A percentile compares a stretch with the other conserved stretches of the same genome.
Conservation (phyloP, 1,140 invertebrate species). For the Ooceraea biroi region DNA sequence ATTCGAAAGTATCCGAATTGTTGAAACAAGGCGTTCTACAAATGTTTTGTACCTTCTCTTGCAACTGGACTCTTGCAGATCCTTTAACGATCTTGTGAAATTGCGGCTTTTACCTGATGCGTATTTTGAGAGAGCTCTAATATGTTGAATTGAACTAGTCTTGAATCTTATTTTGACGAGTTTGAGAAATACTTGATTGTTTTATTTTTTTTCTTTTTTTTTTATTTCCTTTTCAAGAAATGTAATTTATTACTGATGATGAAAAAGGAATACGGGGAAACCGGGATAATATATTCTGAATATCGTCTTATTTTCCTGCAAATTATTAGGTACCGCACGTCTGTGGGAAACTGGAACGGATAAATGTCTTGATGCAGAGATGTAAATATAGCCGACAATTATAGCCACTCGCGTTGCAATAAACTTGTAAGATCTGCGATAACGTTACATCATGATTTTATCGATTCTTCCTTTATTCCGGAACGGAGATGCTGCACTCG, state of each 20-base stretch:
- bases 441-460: constrained; percentile 11
- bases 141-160: background rate
- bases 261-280: too few species aligned
- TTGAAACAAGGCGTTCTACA: constrained; percentile 11
- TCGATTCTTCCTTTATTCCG: background rate
- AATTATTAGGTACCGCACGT: background rate
- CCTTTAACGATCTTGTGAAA: constrained; percentile 19
- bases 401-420: background rate
- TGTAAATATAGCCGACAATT: background rate
- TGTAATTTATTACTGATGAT: too few species aligned
- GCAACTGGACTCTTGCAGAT: background rate
- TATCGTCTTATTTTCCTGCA: background rate
- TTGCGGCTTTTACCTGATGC: background rate
- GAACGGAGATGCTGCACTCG: background rate
- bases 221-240: background rate
- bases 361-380: background rate
- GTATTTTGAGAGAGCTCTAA: background rate
- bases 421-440: background rate
- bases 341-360: background rate
- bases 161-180: background rate
- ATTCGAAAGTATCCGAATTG: constrained; percentile 48
- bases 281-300: too few species aligned
- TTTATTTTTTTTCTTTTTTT: too few species aligned
- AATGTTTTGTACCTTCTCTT: constrained; percentile 36
- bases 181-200: background rate